Evolutionary conservation across 2,797 vertebrate species (phyloP).

Genomic region (Lithobates sylvaticus): DNA sequence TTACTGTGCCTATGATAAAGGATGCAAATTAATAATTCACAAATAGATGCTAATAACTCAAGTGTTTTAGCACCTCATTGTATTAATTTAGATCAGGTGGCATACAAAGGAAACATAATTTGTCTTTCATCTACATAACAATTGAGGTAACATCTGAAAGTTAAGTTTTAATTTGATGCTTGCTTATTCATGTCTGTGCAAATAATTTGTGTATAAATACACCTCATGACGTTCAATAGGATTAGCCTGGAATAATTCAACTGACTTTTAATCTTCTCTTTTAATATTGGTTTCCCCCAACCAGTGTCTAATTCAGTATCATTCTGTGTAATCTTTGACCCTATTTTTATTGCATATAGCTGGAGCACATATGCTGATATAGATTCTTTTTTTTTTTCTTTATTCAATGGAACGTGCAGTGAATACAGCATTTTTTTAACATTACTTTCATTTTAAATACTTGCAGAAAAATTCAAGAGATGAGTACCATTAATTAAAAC

Average conservation of each 20-base stretch:
- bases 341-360: slow-evolving; percentile 50
- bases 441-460: no score
- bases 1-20: slow-evolving; percentile 24
- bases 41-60: slow-evolving; percentile 53
- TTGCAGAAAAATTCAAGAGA: not conserved
- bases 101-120: slow-evolving; percentile 49
- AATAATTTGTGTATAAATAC: slow-evolving; percentile 74
- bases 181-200: slow-evolving; percentile 73
- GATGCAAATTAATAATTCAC: slow-evolving; percentile 42
- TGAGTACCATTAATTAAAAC: not conserved
- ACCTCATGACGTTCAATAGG: slow-evolving; percentile 74
- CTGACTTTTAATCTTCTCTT: slow-evolving; percentile 73
- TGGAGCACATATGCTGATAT: slow-evolving; percentile 60
- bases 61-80: slow-evolving; percentile 60
- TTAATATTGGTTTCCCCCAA: slow-evolving; percentile 74
- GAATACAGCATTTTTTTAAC: no score
- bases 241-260: slow-evolving; percentile 78
- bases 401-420: not conserved
- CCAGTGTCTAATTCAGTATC: slow-evolving; percentile 65
- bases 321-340: slow-evolving; percentile 3
- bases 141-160: slow-evolving; percentile 76
- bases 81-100: slow-evolving; percentile 47
- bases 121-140: slow-evolving; percentile 72
- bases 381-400: not conserved
- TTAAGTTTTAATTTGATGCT: slow-evolving; percentile 78